Conservation (phyloP, 1,140 invertebrate species). For the Phymastichus coffea region DNA sequence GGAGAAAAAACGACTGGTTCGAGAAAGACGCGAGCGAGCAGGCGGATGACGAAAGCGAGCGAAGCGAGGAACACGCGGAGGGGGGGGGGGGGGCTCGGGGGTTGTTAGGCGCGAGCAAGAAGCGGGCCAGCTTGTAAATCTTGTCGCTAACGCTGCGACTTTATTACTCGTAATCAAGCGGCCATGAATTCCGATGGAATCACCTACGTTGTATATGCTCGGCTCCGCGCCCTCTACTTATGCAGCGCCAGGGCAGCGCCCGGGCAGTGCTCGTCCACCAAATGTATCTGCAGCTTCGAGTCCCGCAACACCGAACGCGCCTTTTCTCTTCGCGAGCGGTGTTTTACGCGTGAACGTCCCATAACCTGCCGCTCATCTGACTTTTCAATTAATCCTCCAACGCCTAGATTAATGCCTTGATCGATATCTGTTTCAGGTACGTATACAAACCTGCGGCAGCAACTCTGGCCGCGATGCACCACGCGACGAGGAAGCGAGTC, state of each 20-base stretch:
- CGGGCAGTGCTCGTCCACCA: neutral
- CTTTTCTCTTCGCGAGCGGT: no score
- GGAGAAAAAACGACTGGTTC: no score
- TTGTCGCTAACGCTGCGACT: conserved; percentile 53
- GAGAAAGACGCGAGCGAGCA: no score
- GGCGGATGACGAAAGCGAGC: no score
- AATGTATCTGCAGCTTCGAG: neutral
- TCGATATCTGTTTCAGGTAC: no score
- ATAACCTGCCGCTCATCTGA: no score
- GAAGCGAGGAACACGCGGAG: neutral
- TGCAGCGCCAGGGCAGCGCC: conserved; percentile 33
- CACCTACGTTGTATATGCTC: conserved; percentile 45
- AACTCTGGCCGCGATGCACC: no score
- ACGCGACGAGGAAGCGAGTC: no score
- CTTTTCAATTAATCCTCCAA: no score
- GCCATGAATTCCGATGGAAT: conserved; percentile 55
- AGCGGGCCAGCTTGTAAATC: conserved; percentile 48
- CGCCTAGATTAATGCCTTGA: no score
- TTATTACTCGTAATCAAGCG: conserved; percentile 57
- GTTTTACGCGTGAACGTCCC: no score
- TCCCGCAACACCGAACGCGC: conserved; percentile 21
- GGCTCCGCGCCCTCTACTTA: conserved; percentile 43
- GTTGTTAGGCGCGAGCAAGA: conserved; percentile 3
- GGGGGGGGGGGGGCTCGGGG: conserved; percentile 8
- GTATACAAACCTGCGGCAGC: no score